These are phyloP conservation scores for Malurus cyaneus DNA, from an alignment of 2,113 vertebrate genomes.

Conservation along the genomic window DNA sequence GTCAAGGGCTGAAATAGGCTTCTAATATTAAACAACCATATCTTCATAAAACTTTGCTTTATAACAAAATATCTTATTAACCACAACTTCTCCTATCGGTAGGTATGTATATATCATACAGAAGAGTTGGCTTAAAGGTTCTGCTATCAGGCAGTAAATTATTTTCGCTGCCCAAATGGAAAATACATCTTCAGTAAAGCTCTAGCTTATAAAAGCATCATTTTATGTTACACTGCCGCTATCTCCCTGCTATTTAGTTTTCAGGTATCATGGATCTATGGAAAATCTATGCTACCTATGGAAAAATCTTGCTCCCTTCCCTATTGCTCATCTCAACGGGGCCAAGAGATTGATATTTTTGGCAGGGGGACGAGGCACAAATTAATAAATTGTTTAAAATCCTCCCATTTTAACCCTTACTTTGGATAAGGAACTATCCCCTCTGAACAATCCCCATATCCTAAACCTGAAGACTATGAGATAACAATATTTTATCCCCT, in stretches of 20 bases:
- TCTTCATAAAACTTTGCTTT: slow-evolving; percentile 79
- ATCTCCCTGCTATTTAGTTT: background rate
- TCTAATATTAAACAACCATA: slow-evolving; percentile 74
- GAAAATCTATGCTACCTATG: background rate
- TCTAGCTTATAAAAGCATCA: slow-evolving; percentile 45
- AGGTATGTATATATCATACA: slow-evolving; percentile 66
- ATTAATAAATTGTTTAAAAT: slow-evolving; percentile 30
- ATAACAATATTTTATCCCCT: slow-evolving; percentile 33
- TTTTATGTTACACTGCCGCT: slow-evolving; percentile 21
- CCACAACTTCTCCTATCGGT: slow-evolving; percentile 66
- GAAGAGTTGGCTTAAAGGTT: slow-evolving; percentile 65
- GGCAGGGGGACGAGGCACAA: slow-evolving; percentile 19
- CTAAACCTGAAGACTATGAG: slow-evolving; percentile 68
- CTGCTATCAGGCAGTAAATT: slow-evolving; percentile 37
- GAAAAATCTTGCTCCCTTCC: slow-evolving; percentile 27
- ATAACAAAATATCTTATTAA: slow-evolving; percentile 82
- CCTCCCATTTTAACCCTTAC: slow-evolving; percentile 50
- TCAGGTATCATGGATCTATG: background rate
- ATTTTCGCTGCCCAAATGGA: slow-evolving; percentile 48
- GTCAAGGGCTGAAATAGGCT: slow-evolving; percentile 57
- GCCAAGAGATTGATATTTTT: slow-evolving; percentile 4
- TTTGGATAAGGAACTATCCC: slow-evolving; percentile 39
- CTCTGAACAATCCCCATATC: background rate
- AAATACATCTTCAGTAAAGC: slow-evolving; percentile 57
- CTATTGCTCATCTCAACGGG: slow-evolving; percentile 1